Percentiles rank a stretch among this genome's conserved stretches.
phyloP scores from a whole-genome alignment of 2,888 invertebrate genomes.

The Agriopis leucophaearia region DNA sequence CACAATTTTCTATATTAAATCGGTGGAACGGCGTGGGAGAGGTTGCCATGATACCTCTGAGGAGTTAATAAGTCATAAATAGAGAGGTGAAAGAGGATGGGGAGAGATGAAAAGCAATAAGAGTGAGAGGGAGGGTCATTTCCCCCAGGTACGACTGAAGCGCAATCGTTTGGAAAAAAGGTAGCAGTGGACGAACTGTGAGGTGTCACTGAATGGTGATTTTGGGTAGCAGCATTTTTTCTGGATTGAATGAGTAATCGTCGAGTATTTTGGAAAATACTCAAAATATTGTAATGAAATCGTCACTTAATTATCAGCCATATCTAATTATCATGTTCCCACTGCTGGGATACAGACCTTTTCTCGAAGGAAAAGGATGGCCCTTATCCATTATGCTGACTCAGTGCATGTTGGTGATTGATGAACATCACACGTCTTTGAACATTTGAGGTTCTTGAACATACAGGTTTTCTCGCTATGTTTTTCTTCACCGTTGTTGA shows the following conservation, averaged over 20 bases:
- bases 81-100: constrained; percentile 68
- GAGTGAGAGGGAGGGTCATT: constrained; percentile 61
- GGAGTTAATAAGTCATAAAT: constrained; percentile 86
- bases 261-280: neutral
- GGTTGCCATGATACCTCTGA: constrained; percentile 85
- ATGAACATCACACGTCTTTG: too few relatives aligned
- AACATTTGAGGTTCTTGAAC: too few relatives aligned
- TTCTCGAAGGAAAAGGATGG: too few relatives aligned
- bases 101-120: constrained; percentile 48
- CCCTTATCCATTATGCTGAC: too few relatives aligned
- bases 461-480: too few relatives aligned
- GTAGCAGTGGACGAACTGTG: constrained; percentile 72
- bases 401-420: too few relatives aligned
- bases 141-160: constrained; percentile 76
- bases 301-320: too few relatives aligned
- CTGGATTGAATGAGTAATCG: neutral
- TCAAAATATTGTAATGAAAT: too few relatives aligned
- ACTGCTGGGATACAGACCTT: too few relatives aligned
- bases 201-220: constrained; percentile 73
- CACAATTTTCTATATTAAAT: constrained; percentile 85
- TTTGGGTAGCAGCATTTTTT: constrained; percentile 56
- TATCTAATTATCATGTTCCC: too few relatives aligned
- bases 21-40: constrained; percentile 67
- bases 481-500: too few relatives aligned
- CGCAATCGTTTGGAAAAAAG: constrained; percentile 85